Conservation (phyloP, 1,140 invertebrate genomes). For the Habropoda laboriosa region DNA sequence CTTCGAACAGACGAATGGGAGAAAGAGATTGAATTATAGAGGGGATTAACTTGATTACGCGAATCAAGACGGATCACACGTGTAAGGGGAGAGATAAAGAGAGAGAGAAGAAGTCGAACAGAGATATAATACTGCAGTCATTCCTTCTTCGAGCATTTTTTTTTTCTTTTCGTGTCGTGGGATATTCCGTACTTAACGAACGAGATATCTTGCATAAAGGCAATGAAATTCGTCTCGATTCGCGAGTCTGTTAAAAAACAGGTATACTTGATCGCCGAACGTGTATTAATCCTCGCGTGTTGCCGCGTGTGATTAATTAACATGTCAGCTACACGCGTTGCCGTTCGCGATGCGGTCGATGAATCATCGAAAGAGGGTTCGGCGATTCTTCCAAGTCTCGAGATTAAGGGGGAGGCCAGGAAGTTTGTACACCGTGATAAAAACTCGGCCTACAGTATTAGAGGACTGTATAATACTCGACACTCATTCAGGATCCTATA, state of each 20-base stretch:
- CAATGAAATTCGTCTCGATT: slow-evolving; percentile 50
- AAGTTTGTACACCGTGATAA: slow-evolving; percentile 53
- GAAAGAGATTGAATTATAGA: background rate
- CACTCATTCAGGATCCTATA: background rate
- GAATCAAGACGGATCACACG: slow-evolving; percentile 35
- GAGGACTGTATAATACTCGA: slow-evolving; percentile 36
- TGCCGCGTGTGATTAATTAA: background rate
- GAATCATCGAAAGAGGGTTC: background rate
- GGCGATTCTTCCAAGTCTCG: background rate
- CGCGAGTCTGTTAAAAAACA: slow-evolving; percentile 21
- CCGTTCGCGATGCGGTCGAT: background rate
- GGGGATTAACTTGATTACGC: slow-evolving; percentile 16
- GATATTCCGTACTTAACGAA: slow-evolving; percentile 52
- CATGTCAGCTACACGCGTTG: background rate
- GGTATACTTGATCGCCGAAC: slow-evolving; percentile 35
- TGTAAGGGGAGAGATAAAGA: no score
- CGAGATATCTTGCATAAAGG: background rate
- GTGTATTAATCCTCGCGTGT: background rate
- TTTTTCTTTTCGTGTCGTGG: no score
- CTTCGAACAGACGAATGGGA: slow-evolving; percentile 46
- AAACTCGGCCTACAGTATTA: slow-evolving; percentile 65
- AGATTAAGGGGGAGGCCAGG: background rate
- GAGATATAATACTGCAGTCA: background rate
- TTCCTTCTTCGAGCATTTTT: background rate
- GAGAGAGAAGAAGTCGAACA: background rate